Percentiles rank a stretch among this genome's conserved stretches.
Conservation (phyloP, 53 echinoderm and acorn worm genomes). For the Stichopus horrens region DNA sequence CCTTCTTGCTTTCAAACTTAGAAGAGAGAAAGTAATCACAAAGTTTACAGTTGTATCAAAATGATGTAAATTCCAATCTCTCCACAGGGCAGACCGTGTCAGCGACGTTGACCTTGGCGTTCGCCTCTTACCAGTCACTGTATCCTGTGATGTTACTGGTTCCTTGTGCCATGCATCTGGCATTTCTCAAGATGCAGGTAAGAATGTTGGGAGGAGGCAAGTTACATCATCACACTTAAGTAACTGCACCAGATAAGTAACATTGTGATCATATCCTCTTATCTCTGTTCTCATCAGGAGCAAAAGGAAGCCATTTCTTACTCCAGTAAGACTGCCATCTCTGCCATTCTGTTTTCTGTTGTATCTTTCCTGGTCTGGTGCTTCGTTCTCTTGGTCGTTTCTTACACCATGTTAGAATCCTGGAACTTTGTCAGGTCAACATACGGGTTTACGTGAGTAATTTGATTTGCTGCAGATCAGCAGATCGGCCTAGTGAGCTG, state of each 20-base stretch:
- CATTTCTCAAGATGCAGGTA: constrained; percentile 68
- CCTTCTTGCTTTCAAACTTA: no score
- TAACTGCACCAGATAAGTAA: no score
- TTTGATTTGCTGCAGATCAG: no score
- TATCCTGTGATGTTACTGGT: constrained; percentile 93
- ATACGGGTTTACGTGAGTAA: constrained; percentile 92
- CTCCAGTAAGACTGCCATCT: constrained; percentile 43
- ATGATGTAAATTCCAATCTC: neutral
- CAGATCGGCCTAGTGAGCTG: no score
- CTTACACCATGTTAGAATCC: constrained; percentile 78
- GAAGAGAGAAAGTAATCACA: no score
- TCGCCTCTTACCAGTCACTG: constrained; percentile 94
- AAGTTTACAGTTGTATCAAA: neutral
- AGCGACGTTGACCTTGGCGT: constrained; percentile 74
- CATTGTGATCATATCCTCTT: no score
- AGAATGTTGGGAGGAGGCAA: neutral
- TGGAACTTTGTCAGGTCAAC: constrained; percentile 82
- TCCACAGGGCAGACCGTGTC: constrained; percentile 56
- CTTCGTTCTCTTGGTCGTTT: constrained; percentile 69
- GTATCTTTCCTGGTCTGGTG: constrained; percentile 69
- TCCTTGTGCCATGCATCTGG: constrained; percentile 85
- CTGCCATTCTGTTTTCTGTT: constrained; percentile 37
- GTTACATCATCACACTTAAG: no score
- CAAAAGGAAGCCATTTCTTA: constrained; percentile 22
- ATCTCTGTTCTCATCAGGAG: neutral